Percentiles rank a stretch among this genome's conserved stretches.
Conservation (phyloP, 2,888 invertebrate genomes). For the Coenonympha glycerion region DNA sequence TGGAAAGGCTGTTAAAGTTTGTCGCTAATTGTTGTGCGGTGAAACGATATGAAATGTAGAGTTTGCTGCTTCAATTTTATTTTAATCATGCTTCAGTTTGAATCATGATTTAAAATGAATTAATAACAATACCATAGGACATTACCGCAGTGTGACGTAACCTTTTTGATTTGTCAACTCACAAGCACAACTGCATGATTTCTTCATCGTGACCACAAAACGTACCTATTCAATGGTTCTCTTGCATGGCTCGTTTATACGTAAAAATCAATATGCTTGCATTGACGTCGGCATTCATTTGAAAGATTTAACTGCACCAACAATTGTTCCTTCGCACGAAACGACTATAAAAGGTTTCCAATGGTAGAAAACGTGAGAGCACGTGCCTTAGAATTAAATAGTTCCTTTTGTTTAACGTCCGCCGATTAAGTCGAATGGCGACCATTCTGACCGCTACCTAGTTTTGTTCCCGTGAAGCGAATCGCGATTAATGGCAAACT, state of each 20-base stretch:
- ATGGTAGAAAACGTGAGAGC: slow-evolving; percentile 50
- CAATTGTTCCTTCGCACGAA: slow-evolving; percentile 34
- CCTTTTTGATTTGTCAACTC: no score
- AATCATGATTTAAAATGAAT: no score
- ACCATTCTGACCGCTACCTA: slow-evolving; percentile 48
- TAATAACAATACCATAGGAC: no score
- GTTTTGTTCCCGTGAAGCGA: slow-evolving; percentile 40
- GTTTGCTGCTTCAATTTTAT: no score
- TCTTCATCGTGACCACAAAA: no score
- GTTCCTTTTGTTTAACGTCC: slow-evolving; percentile 63
- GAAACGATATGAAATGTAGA: slow-evolving; percentile 10
- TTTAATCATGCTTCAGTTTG: no score
- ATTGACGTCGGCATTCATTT: slow-evolving; percentile 35
- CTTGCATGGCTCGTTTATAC: background rate
- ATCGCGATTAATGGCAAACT: slow-evolving; percentile 35
- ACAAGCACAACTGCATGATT: no score
- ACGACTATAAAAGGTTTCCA: slow-evolving; percentile 42
- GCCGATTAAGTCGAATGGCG: slow-evolving; percentile 52
- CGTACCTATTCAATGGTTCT: background rate
- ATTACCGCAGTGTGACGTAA: no score
- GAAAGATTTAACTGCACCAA: slow-evolving; percentile 37
- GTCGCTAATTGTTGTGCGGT: slow-evolving; percentile 10
- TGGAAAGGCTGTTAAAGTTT: slow-evolving; percentile 12
- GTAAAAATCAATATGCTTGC: slow-evolving; percentile 12
- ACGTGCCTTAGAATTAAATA: slow-evolving; percentile 69